Base-by-base conservation (phyloP, 2,113 vertebrate species). In the Brevimyrus niger region DNA sequence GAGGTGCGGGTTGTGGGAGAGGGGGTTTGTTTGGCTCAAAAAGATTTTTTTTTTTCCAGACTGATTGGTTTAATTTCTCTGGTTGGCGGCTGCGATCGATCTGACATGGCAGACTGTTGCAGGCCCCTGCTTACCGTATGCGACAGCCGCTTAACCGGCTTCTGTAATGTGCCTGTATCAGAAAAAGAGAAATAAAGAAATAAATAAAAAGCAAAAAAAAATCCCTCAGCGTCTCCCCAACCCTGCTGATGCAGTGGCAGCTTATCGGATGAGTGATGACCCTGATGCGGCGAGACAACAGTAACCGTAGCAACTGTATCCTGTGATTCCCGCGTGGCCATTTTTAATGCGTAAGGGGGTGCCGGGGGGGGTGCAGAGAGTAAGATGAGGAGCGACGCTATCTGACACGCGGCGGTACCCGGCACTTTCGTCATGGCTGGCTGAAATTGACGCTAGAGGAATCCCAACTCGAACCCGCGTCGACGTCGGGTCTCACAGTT, bases 261-360 rank as follows among this genome's bases (percentile, higher is more conserved):
- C 91, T 83, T 89, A 47, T 89, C 31, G 87, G 92, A 94, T 95
- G 96, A 96, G 95, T 92, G 94, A 96, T 94, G 95, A 94, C 94
- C 94, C 91, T 19, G 51, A 91, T 91, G 89, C 15, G 90, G 92
- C 91, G 3, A 91, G 94, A 96, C 96, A 95, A 94, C 92, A 76
- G 96, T 96, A 95, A 97, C 96, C 96, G 90, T 95, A 93, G 96
- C 96, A 97, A 97, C 96, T 91, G 93, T 58, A 95, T 96, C 95
- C 95, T 95, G 95, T 94, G 92, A 95, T 95, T 95, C 94, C 93
- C 94, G 92, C 91, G 91, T 69, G 93, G 91, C 92, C 92, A 92
- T 93, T 91, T 96, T 96, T 95, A 96, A 94, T 95, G 94, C 94
- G 94, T 94, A 95, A 94, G 94, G 91, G 95, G 95, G 95, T 94